phyloP scores from a whole-genome alignment of 2,888 invertebrate species.

The Leucophora obtusa region DNA sequence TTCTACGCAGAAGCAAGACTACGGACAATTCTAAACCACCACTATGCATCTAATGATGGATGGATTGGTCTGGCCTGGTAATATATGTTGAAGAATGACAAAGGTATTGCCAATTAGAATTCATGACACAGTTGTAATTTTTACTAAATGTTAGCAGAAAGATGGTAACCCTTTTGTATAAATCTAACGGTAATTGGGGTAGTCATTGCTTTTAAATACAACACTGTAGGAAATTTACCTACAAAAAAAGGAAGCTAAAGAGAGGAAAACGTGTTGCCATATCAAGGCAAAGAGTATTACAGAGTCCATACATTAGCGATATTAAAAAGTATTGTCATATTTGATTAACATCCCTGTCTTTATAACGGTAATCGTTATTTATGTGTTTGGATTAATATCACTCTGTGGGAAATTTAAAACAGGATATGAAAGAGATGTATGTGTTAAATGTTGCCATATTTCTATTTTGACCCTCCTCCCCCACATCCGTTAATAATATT shows the following conservation, averaged over 20 bases:
- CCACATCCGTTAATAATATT: too few relatives aligned
- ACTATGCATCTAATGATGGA: slow-evolving; percentile 4
- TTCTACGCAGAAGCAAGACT: slow-evolving; percentile 55
- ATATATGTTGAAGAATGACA: neutral
- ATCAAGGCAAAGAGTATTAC: too few relatives aligned
- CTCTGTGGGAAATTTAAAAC: neutral
- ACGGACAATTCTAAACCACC: slow-evolving; percentile 44
- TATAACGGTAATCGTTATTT: too few relatives aligned
- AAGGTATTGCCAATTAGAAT: neutral
- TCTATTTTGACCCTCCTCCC: neutral
- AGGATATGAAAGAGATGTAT: neutral
- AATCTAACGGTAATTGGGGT: neutral
- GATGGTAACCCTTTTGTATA: neutral
- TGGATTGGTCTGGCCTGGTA: neutral
- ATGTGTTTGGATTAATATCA: neutral
- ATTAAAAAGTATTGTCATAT: too few relatives aligned
- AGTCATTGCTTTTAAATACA: neutral
- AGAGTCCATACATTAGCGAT: too few relatives aligned
- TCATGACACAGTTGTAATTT: neutral
- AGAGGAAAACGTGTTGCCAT: too few relatives aligned
- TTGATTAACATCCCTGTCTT: too few relatives aligned
- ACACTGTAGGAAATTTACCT: neutral
- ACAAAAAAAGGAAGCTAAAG: too few relatives aligned
- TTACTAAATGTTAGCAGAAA: neutral
- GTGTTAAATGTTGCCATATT: neutral